Evolutionary conservation across 2,113 vertebrate species (phyloP), one percentile per base, ranked within the genome.

Genomic region (Elaphurus davidianus): DNA sequence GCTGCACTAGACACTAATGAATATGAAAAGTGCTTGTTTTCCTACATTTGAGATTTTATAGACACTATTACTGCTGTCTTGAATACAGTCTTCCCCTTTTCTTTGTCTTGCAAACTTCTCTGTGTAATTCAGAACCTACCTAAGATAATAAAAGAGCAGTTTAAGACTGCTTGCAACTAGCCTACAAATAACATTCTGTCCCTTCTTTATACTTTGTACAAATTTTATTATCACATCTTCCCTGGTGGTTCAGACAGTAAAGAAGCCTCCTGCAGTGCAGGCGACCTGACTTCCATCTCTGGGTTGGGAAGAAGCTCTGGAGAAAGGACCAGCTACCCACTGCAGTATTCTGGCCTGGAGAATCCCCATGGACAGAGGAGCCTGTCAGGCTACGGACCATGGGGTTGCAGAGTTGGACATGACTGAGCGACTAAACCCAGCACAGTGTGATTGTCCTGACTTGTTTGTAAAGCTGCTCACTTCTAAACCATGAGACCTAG

Each of bases 1-100:
- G 5, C 21, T 25, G 14, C 1, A 1, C 2, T n/a, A 23, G 52
- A 30, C 1, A 8, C 7, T 36, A 27, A 10, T 21, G 3, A 3
- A 19, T 10, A 9, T n/a, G 47, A 81, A 33, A 14, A 19, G 3
- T 12, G 33, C 19, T 62, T 16, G 0, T 14, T 74, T 40, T 11
- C 17, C 19, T 12, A 13, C 1, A 28, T 36, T 1, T 90, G 57
- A 50, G 6, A n/a, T 55, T 21, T 67, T 79, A 23, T 33, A 40
- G 21, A 7, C 57, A 21, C 4, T 36, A 6, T 76, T 82, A 17
- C 7, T 82, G 19, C 14, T 62, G 3, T 83, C 50, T 76, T 36
- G 28, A 87, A 52, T n/a, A 33, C 6, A 67, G 1, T 25, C 6
- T 59, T 17, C 6, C 52, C n/a, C 0, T 76, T 82, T 55, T 47